A percentile compares a stretch with the other conserved stretches of the same genome.
Evolutionary conservation across 2,797 vertebrate genomes (phyloP).

Genomic region (Masticophis lateralis): DNA sequence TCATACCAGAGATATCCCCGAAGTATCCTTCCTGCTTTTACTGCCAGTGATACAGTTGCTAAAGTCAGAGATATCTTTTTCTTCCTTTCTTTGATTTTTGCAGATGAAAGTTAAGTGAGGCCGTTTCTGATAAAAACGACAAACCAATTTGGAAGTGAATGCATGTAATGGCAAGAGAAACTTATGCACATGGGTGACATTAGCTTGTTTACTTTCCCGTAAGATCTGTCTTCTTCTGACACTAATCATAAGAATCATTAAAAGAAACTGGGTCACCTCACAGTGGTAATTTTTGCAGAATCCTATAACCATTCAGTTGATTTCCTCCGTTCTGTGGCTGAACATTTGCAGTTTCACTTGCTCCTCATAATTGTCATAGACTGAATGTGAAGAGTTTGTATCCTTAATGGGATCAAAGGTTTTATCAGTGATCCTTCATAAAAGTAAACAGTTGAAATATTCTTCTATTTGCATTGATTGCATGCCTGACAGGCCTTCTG

Average conservation of each 20-base stretch:
- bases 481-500: conserved; percentile 70
- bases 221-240: conserved; percentile 72
- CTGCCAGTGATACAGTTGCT: conserved; percentile 69
- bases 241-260: conserved; percentile 74
- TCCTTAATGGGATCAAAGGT: conserved; percentile 77
- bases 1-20: conserved; percentile 52
- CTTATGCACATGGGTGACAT: conserved; percentile 68
- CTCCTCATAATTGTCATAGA: conserved; percentile 70
- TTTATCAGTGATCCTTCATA: conserved; percentile 68
- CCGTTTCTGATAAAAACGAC: conserved; percentile 71
- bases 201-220: conserved; percentile 70
- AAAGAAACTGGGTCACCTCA: conserved; percentile 73
- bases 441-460: conserved; percentile 68
- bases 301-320: conserved; percentile 70
- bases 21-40: conserved; percentile 61
- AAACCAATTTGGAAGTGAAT: conserved; percentile 72
- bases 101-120: conserved; percentile 67
- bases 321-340: conserved; percentile 69
- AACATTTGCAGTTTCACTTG: conserved; percentile 62
- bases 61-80: conserved; percentile 53
- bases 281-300: conserved; percentile 72
- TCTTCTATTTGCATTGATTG: conserved; percentile 69
- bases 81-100: conserved; percentile 64
- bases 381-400: conserved; percentile 73
- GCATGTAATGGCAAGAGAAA: conserved; percentile 66